Evolutionary conservation across 2,797 vertebrate genomes (phyloP), one percentile per base, ranked within the genome.

Genomic region (Chrysocyon brachyurus): DNA sequence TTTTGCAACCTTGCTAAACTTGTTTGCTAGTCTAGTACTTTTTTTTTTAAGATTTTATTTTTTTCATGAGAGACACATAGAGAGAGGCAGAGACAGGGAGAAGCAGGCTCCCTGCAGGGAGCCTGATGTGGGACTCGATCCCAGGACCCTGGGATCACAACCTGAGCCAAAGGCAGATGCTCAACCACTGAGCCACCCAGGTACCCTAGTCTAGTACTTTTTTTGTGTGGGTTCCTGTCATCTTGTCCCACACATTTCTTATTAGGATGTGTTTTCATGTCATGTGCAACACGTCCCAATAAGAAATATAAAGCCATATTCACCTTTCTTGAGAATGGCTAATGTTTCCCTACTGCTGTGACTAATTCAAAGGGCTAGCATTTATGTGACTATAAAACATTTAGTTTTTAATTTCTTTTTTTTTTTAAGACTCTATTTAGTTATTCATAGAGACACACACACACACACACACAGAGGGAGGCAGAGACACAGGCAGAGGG

Each of bases 351-450:
- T 59, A 59, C 12, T 79, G 31, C 33, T 72, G 9, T 89, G 78
- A 33, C 19, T 17, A 22, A 72, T 78, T 91, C 84, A 75, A 77
- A 77, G 46, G 77, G 40, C 40, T 26, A 28, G 59, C n/a, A 70
- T 94, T 91, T 84, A 57, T 92, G 84, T 70, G 33, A 72, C 52
- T 83, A 26, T 92, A 89, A 92, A 89, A 82, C 2, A 46, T 70
- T 83, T 46, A 33, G 68, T 12, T 61, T 33, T 94, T 84, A 33
- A 15, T 84, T 88, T n/a, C 64, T 40, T 40, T 40, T 40, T 46
- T 7, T 40, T 46, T 40, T 40, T 6, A 40, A 40, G 6, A 40
- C 40, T 40, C 7, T 40, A 40, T 46, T 40, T 40, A 40, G 6
- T 46, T 46, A 46, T 46, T 46, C 40, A 46, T 46, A 46, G 40